Evolutionary conservation across 2,888 invertebrate species (phyloP), one percentile per base, ranked within the genome.

Genomic region (Synanthedon vespiformis): DNA sequence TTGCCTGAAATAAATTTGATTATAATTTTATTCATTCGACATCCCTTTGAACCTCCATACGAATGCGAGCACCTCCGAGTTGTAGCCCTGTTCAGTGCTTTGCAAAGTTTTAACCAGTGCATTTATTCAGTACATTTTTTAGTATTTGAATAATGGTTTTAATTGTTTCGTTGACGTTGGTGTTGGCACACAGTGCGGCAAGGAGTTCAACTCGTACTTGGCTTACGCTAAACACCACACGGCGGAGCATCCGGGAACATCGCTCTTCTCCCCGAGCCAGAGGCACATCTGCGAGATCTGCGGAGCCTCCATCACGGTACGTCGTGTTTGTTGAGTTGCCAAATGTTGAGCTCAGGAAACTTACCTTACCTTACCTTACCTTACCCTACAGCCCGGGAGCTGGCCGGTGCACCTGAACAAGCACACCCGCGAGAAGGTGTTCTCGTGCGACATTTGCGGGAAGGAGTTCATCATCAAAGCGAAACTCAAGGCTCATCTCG

Each of bases 281-380:
- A 55, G 78, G 1, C 74, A 81, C 56, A 80, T 87, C 53, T 87
- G 86, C 49, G 86, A 87, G 59, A 73, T 84, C 4, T 87, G 86
- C 55, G 86, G 86, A 0, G 79, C 74, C 5, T 84, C 80, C 0
- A 61, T 87, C 0, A 84, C 86, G 48, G 86, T 86, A 16, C n/a
- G n/a, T n/a, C n/a, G n/a, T n/a, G n/a, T n/a, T n/a, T n/a, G n/a
- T n/a, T n/a, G n/a, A n/a, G n/a, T n/a, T n/a, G n/a, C n/a, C n/a
- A n/a, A n/a, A n/a, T n/a, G n/a, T n/a, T n/a, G n/a, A n/a, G n/a
- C n/a, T n/a, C n/a, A n/a, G n/a, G n/a, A n/a, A n/a, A n/a, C n/a
- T n/a, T n/a, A n/a, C n/a, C n/a, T n/a, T n/a, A 34, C 34, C 34
- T 34, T 34, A 34, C 34, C 34, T 10, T 34, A 34, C 14, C 11